Base-by-base conservation (phyloP, 2,113 vertebrate genomes). In the Anser brachyrhynchus region DNA sequence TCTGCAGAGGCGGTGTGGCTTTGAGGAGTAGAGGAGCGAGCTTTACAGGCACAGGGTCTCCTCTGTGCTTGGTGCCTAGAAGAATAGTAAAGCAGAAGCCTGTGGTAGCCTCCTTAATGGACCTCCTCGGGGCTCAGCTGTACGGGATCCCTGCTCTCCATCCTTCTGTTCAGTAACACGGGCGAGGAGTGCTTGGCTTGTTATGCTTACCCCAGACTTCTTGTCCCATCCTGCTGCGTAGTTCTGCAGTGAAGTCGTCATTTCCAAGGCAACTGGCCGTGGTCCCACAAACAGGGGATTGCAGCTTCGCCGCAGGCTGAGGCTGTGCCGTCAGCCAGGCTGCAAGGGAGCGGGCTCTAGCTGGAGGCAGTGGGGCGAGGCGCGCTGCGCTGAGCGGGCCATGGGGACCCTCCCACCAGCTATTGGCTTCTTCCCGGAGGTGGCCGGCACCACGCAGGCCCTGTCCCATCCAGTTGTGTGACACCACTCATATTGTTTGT, bases 201-300 rank as follows among this genome's bases (percentile, higher is more conserved):
- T 46, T 49, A 4, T 1, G 4, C 79, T 62, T 17, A 25, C 15
- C 66, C 17, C 23, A 90, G 61, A 64, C 16, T 3, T 25, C 72
- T 72, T 2, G 6, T 78, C 88, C 57, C 2, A 4, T 90, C 80
- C 61, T 58, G 55, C 87, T 74, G 75, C 39, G 0, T 75, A 62
- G 71, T 92, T 96, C 90, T 92, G 80, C 76, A 81, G 54, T 91
- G 90, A 57, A 91, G 87, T 85, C 61, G 87, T 97, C 70, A 97
- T 97, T 97, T 97, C 97, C 96, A 97, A 91, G 94, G 97, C 96
- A 97, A 94, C 97, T 94, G 69, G 93, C 92, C 76, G 77, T 89
- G 92, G 86, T 96, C 87, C 96, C 94, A 79, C 92, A 97, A 94
- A 97, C 95, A 95, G 2, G 72, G 89, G 86, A 70, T 94, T 93